Evolutionary conservation across 2,113 vertebrate genomes (phyloP).

Genomic region (Crotalus tigris): DNA sequence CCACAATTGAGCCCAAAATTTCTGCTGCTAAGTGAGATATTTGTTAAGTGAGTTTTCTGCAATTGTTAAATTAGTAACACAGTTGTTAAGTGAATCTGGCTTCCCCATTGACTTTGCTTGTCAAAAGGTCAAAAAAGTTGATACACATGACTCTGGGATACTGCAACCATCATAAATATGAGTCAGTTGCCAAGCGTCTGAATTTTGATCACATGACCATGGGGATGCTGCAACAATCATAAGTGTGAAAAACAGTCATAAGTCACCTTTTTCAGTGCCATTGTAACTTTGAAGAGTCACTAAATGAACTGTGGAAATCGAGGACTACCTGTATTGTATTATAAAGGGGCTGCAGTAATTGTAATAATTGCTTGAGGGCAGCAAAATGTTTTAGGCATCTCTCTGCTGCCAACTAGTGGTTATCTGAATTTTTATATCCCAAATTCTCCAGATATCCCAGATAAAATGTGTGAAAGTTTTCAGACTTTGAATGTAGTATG

Average conservation of each 20-base stretch:
- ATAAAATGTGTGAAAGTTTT: neutral
- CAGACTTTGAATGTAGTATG: neutral
- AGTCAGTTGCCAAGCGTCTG: neutral
- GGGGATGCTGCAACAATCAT: neutral
- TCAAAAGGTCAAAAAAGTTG: neutral
- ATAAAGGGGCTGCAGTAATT: neutral
- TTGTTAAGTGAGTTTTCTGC: neutral
- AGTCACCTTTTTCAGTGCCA: neutral
- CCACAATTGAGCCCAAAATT: neutral
- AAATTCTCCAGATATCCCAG: neutral
- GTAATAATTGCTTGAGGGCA: neutral
- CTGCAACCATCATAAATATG: neutral
- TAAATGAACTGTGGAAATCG: neutral
- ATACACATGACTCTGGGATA: neutral
- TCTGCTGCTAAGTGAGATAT: neutral
- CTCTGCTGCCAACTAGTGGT: neutral
- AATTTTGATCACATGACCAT: neutral
- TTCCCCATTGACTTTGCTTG: neutral
- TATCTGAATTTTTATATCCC: neutral
- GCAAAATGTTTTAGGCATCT: neutral
- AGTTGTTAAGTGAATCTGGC: neutral
- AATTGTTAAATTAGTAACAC: neutral
- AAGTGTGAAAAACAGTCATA: neutral
- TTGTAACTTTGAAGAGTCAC: neutral
- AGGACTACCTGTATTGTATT: neutral